Evolutionary conservation across 1,140 invertebrate species (phyloP).

Genomic region (Cydia strobilella): DNA sequence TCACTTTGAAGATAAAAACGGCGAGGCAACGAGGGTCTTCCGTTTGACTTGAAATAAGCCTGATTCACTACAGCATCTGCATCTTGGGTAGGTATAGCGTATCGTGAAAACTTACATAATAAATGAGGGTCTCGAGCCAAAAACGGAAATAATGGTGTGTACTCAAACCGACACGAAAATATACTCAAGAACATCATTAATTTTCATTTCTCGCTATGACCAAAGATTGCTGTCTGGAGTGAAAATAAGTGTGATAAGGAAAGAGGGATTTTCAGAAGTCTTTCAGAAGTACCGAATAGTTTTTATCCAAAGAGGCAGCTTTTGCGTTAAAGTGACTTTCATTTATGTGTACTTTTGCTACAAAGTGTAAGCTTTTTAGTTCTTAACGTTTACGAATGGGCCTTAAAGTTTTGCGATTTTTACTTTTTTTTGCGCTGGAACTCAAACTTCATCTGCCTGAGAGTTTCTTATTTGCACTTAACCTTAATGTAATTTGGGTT

Average conservation of each 20-base stretch:
- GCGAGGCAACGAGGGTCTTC: neutral
- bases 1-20: slow-evolving; percentile 30
- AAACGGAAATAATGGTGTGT: slow-evolving; percentile 76
- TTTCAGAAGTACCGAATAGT: slow-evolving; percentile 56
- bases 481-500: neutral
- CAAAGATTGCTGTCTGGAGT: slow-evolving; percentile 69
- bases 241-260: slow-evolving; percentile 53
- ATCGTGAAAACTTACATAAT: slow-evolving; percentile 70
- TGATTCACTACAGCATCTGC: slow-evolving; percentile 55
- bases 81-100: slow-evolving; percentile 55
- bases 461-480: neutral
- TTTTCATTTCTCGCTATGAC: slow-evolving; percentile 75
- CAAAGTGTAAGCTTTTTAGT: slow-evolving; percentile 23
- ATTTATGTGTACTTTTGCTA: slow-evolving; percentile 26
- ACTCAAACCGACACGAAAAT: slow-evolving; percentile 78
- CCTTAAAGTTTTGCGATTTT: slow-evolving; percentile 15
- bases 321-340: slow-evolving; percentile 23
- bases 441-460: neutral
- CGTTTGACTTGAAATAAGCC: slow-evolving; percentile 45
- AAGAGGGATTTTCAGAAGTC: slow-evolving; percentile 54
- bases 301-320: slow-evolving; percentile 29
- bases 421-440: neutral
- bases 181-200: slow-evolving; percentile 76
- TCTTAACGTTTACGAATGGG: slow-evolving; percentile 19
- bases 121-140: slow-evolving; percentile 73